Conservation (phyloP, 2,113 vertebrate species). For the Eupsittula cactorum region DNA sequence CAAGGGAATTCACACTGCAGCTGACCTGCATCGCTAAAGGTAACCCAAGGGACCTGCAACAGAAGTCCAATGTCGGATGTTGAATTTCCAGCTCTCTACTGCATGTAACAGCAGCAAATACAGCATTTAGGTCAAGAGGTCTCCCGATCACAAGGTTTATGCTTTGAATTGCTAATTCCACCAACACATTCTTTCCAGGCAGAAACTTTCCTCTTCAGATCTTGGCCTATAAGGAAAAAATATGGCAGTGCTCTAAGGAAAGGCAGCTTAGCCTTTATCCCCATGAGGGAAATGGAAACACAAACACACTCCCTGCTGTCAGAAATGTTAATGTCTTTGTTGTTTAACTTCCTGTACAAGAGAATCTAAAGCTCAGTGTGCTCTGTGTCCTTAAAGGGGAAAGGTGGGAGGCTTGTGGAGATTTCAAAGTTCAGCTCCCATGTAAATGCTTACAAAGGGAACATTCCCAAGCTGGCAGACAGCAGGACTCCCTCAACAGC, state of each 20-base stretch:
- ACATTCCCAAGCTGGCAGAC: slow-evolving; percentile 30
- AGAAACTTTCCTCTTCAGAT: slow-evolving; percentile 20
- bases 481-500: not conserved
- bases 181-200: not conserved
- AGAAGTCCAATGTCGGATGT: not conserved
- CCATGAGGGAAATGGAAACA: not conserved
- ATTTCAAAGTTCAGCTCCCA: slow-evolving; percentile 46
- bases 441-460: not conserved
- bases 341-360: slow-evolving; percentile 11
- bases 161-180: slow-evolving; percentile 12
- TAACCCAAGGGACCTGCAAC: not conserved
- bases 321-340: slow-evolving; percentile 22
- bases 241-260: not conserved
- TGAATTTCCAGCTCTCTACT: not conserved
- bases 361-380: slow-evolving; percentile 31
- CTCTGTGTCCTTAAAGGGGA: slow-evolving; percentile 16
- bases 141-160: not conserved
- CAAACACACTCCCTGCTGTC: slow-evolving; percentile 16
- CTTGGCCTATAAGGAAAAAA: not conserved
- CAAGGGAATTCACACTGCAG: not conserved
- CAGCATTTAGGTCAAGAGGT: not conserved
- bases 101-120: not conserved
- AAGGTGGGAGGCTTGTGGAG: slow-evolving; percentile 52
- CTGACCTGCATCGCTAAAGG: not conserved
- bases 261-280: not conserved